These are phyloP conservation scores for Pristionchus mayeri DNA, from an alignment of 2,888 invertebrate genomes.

Conservation along the genomic window DNA sequence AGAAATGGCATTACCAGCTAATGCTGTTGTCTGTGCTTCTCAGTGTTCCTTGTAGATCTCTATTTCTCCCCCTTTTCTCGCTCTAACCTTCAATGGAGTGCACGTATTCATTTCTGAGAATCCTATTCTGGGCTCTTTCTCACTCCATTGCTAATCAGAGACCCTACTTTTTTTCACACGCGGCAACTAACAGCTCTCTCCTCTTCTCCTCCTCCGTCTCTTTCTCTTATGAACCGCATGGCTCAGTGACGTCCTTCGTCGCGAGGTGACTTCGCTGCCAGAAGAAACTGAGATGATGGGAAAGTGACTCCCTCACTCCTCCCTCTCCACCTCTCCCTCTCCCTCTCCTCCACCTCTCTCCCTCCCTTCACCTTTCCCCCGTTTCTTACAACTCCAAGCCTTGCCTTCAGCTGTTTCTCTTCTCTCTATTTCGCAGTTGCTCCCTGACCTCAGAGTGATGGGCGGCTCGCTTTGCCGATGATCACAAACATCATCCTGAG, in stretches of 20 bases:
- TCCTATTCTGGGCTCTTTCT: too few species aligned
- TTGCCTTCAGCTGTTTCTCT: conserved; percentile 41
- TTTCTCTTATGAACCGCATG: conserved; percentile 13
- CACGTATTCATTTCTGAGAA: too few species aligned
- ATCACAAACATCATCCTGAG: conserved; percentile 30
- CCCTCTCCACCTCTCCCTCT: conserved; percentile 7
- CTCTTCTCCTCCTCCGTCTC: not conserved
- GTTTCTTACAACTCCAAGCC: conserved; percentile 15
- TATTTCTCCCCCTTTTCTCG: too few species aligned
- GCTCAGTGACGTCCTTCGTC: conserved; percentile 17
- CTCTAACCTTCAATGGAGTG: too few species aligned
- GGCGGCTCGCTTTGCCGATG: not conserved
- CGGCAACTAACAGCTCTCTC: too few species aligned
- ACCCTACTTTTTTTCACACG: too few species aligned
- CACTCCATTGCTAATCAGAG: too few species aligned
- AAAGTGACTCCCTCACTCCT: conserved; percentile 16
- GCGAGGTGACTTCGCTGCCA: not conserved
- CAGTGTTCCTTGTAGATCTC: too few species aligned
- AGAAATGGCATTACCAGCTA: too few species aligned
- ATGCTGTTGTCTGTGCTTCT: too few species aligned
- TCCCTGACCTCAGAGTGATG: conserved; percentile 15
- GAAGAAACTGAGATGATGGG: conserved; percentile 37
- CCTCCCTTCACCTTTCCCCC: not conserved
- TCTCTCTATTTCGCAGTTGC: conserved; percentile 34
- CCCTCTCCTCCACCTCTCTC: not conserved